A percentile compares a stretch with the other conserved stretches of the same genome.
phyloP scores from a whole-genome alignment of 2,888 invertebrate genomes.

The Noctua janthe region DNA sequence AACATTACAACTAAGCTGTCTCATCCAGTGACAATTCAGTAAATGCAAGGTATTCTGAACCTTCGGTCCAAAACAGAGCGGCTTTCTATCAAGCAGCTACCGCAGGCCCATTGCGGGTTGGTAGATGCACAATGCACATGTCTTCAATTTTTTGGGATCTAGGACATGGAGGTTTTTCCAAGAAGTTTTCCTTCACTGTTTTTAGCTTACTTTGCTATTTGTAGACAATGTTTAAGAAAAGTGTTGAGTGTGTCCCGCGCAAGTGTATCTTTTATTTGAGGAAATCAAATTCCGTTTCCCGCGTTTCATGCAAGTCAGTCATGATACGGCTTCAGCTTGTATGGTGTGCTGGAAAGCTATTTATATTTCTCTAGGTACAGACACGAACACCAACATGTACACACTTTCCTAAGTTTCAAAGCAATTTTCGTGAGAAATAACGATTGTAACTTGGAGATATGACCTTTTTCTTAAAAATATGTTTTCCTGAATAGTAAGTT shows the following conservation, averaged over 20 bases:
- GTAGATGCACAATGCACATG: neutral
- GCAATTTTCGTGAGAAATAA: no score
- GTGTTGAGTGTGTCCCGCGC: neutral
- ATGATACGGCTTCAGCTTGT: no score
- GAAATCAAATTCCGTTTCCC: neutral
- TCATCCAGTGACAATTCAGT: neutral
- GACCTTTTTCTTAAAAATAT: no score
- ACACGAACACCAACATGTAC: no score
- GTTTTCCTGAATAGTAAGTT: no score
- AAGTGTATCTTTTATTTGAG: neutral
- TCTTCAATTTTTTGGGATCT: neutral
- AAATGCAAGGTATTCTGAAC: neutral
- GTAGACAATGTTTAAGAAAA: neutral
- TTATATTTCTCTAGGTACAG: neutral
- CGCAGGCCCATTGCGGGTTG: neutral
- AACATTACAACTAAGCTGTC: constrained; percentile 9
- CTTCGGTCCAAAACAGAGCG: neutral
- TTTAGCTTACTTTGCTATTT: neutral
- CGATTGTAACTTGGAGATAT: no score
- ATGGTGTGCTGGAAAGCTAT: neutral
- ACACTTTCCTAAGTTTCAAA: no score
- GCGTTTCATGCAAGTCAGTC: no score
- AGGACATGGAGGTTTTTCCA: neutral
- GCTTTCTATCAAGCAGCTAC: neutral
- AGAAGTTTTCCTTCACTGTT: neutral